phyloP scores from a whole-genome alignment of 2,113 vertebrate genomes.

The Capreolus pygargus region DNA sequence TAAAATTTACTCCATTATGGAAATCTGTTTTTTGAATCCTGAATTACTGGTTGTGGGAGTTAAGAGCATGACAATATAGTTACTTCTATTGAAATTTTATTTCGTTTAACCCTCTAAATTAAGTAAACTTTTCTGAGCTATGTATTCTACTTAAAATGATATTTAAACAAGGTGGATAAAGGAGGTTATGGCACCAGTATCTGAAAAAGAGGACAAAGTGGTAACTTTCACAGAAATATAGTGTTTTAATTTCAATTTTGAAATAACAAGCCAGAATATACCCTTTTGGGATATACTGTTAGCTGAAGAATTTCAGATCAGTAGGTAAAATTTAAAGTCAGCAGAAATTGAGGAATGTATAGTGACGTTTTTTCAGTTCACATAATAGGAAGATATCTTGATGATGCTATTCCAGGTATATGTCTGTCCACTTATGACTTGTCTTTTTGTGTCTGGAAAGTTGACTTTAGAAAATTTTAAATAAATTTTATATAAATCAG shows the following conservation, averaged over 20 bases:
- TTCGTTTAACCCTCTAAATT: not conserved
- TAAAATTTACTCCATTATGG: not conserved
- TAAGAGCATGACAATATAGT: not conserved
- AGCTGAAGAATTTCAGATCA: not conserved
- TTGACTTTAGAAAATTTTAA: conserved; percentile 13
- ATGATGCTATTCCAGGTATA: not conserved
- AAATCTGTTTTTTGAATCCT: not conserved
- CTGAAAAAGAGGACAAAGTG: not conserved
- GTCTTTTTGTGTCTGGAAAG: not conserved
- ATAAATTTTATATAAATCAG: not conserved
- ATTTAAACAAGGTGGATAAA: not conserved
- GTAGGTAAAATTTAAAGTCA: not conserved
- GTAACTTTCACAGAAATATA: not conserved
- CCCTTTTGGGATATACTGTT: not conserved
- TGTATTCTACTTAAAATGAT: not conserved
- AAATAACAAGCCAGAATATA: not conserved
- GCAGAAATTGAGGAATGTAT: not conserved
- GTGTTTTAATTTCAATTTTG: conserved; percentile 41
- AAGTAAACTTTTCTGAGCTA: not conserved
- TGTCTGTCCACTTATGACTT: not conserved
- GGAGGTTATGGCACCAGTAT: not conserved
- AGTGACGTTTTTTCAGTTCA: not conserved
- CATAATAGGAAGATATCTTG: not conserved
- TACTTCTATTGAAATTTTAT: not conserved
- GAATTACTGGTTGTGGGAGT: not conserved